A percentile compares a stretch with the other conserved stretches of the same genome.
Conservation (phyloP, 1,140 invertebrate species). For the Oncopodura yosiiana region DNA sequence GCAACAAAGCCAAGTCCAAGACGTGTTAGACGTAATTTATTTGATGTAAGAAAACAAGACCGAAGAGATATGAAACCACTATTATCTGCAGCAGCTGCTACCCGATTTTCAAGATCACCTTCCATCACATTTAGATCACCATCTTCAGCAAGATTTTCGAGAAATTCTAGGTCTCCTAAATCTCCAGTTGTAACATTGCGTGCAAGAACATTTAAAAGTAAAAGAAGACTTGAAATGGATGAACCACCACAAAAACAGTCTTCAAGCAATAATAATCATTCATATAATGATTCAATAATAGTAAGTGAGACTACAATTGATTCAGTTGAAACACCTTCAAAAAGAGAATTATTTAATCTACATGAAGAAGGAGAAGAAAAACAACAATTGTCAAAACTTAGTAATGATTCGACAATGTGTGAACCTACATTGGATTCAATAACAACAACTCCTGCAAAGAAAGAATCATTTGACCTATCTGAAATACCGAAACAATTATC, state of each 20-base stretch:
- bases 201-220: constrained; percentile 8
- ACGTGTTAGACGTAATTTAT: constrained; percentile 20
- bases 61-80: constrained; percentile 12
- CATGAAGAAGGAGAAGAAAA: no score
- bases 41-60: constrained; percentile 17
- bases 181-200: no score
- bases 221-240: constrained; percentile 13
- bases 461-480: constrained; percentile 11
- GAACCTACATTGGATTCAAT: background rate
- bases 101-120: constrained; percentile 15
- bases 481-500: background rate
- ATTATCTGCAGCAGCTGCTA: background rate
- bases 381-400: no score
- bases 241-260: background rate
- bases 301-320: background rate
- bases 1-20: constrained; percentile 6
- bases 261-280: background rate
- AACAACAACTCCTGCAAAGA: constrained; percentile 9
- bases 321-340: background rate
- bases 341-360: no score
- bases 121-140: constrained; percentile 1
- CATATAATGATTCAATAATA: background rate
- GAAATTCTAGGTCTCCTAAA: no score
- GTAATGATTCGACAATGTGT: background rate
- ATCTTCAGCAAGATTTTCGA: constrained; percentile 4